Evolutionary conservation across 2,113 vertebrate genomes (phyloP).

Genomic region (Cynocephalus volans): DNA sequence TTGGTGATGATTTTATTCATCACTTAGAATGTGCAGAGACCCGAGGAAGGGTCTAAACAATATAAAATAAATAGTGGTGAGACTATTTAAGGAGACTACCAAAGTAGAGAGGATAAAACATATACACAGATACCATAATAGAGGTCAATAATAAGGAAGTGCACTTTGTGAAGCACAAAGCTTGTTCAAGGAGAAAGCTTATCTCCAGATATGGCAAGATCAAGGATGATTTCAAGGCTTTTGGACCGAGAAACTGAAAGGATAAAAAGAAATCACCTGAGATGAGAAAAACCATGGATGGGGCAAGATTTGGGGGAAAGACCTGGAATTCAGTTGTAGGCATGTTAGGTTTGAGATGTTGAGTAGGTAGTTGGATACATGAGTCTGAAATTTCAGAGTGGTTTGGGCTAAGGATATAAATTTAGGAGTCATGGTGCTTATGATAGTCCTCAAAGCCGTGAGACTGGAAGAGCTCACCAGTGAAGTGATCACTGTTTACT

Average conservation of each 20-base stretch:
- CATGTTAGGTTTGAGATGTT: neutral
- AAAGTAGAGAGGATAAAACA: neutral
- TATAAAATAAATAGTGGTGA: neutral
- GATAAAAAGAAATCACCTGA: neutral
- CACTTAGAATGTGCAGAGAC: neutral
- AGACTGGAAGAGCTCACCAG: neutral
- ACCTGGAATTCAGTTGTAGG: neutral
- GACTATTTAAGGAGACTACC: neutral
- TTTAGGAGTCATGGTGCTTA: neutral
- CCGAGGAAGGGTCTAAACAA: neutral
- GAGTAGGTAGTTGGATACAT: neutral
- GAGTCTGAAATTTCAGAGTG: neutral
- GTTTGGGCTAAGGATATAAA: neutral
- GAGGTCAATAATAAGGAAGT: neutral
- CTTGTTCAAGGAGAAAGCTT: neutral
- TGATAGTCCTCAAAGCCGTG: neutral
- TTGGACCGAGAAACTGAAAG: neutral
- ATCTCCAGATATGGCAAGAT: neutral
- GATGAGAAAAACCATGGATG: neutral
- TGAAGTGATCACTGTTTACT: slow-evolving; percentile 22
- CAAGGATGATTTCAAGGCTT: neutral
- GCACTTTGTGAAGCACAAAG: neutral
- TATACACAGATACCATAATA: neutral
- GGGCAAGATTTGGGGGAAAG: neutral
- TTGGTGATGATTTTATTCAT: slow-evolving; percentile 35